A percentile compares a stretch with the other conserved stretches of the same genome.
phyloP scores from a whole-genome alignment of 2,797 vertebrate species.

The Streptopelia turtur region DNA sequence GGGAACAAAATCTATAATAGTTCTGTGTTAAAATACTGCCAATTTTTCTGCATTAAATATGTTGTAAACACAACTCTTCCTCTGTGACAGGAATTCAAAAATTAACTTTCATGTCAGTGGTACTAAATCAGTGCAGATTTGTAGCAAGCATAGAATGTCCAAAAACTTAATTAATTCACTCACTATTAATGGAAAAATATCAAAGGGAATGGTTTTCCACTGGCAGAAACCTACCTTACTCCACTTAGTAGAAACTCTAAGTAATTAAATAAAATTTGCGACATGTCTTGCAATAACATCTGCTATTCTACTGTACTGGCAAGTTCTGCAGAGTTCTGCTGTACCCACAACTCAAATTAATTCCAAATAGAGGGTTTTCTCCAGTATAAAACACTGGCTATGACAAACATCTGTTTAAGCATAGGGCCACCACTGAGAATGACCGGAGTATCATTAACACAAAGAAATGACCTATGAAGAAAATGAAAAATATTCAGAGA shows the following conservation, averaged over 20 bases:
- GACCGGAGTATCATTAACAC: not conserved
- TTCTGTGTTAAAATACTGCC: not conserved
- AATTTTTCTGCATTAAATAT: not conserved
- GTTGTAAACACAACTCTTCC: not conserved
- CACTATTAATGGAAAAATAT: conserved; percentile 20
- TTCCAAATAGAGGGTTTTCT: not conserved
- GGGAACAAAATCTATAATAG: not conserved
- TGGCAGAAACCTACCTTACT: not conserved
- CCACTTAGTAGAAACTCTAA: not conserved
- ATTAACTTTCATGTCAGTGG: not conserved
- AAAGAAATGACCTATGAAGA: not conserved
- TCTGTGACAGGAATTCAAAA: not conserved
- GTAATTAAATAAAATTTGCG: not conserved
- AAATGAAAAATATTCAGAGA: not conserved
- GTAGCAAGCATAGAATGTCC: not conserved
- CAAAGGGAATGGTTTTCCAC: not conserved
- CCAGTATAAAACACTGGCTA: not conserved
- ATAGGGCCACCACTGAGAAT: not conserved
- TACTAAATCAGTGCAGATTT: conserved; percentile 1
- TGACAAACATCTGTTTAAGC: not conserved
- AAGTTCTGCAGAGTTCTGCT: not conserved
- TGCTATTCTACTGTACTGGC: not conserved
- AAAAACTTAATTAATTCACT: not conserved
- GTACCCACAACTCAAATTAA: not conserved
- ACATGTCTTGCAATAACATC: not conserved